Evolutionary conservation across 2,797 vertebrate species (phyloP).

Genomic region (Acanthiza pusilla): DNA sequence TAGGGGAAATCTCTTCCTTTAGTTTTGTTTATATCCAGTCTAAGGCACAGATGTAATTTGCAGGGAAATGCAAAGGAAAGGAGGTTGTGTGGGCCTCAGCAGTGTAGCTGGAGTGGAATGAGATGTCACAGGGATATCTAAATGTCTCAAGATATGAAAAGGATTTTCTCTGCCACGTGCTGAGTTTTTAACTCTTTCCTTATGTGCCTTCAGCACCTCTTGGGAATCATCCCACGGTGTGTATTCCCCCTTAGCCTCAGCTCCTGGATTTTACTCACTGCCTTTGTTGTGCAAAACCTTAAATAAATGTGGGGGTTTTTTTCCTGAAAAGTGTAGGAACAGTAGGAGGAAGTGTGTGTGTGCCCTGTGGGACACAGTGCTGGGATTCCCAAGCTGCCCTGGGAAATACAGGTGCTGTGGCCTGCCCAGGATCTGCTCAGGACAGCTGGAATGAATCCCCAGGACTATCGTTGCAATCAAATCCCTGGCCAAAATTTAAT

Average conservation of each 20-base stretch:
- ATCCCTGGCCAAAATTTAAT: constrained; percentile 37
- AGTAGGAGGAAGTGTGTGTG: constrained; percentile 22
- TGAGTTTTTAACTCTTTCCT: background rate
- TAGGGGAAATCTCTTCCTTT: constrained; percentile 61
- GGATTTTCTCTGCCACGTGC: background rate
- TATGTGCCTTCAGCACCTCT: background rate
- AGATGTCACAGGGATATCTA: constrained; percentile 38
- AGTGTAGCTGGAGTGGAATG: background rate
- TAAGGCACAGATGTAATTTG: constrained; percentile 55
- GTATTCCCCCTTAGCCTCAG: background rate
- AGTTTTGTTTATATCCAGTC: constrained; percentile 39
- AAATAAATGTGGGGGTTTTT: background rate
- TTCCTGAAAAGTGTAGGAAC: constrained; percentile 34
- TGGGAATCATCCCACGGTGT: background rate
- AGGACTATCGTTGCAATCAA: constrained; percentile 22
- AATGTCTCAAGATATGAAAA: background rate
- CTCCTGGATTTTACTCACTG: background rate
- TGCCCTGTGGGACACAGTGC: background rate
- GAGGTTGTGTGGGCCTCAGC: constrained; percentile 55
- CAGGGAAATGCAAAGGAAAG: constrained; percentile 47
- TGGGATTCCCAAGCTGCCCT: background rate
- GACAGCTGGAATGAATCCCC: constrained; percentile 55
- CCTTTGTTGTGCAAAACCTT: background rate
- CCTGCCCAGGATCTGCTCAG: constrained; percentile 2
- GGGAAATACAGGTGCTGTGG: constrained; percentile 22